Conservation (phyloP, 1,140 invertebrate species). For the Aphaenogaster ashmeadi region DNA sequence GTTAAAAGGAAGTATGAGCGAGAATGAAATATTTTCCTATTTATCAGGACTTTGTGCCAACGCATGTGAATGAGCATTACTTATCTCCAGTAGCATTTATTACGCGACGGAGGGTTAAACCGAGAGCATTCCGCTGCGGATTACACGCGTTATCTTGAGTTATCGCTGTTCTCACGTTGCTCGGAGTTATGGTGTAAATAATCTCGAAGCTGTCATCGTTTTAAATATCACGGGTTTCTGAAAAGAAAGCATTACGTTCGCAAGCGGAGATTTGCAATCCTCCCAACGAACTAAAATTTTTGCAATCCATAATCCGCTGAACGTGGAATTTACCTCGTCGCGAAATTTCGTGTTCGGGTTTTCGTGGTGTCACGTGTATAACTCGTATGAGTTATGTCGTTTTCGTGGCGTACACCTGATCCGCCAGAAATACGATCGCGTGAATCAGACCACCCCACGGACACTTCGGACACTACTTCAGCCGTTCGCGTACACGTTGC, state of each 20-base stretch:
- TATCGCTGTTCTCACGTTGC: background rate
- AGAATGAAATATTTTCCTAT: background rate
- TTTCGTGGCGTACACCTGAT: slow-evolving; percentile 32
- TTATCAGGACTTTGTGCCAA: background rate
- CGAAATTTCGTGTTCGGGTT: background rate
- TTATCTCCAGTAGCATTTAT: slow-evolving; percentile 7
- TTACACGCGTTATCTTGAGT: slow-evolving; percentile 34
- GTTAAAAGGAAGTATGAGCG: background rate
- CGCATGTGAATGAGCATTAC: background rate
- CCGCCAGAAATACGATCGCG: slow-evolving; percentile 44
- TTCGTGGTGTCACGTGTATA: background rate
- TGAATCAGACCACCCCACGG: slow-evolving; percentile 49
- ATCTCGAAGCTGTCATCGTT: background rate
- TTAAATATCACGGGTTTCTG: background rate
- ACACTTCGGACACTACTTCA: slow-evolving; percentile 27
- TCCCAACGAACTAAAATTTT: background rate
- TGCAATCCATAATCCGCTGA: background rate
- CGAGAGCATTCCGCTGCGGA: background rate
- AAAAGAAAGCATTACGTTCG: background rate
- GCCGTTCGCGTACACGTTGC: slow-evolving; percentile 23
- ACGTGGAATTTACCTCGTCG: background rate
- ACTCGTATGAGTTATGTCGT: background rate
- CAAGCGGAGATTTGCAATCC: background rate
- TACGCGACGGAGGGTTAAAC: background rate
- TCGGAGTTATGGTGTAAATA: background rate